Evolutionary conservation across 2,888 invertebrate species (phyloP), one percentile per base, ranked within the genome.

Genomic region (Leptinotarsa haldemani): DNA sequence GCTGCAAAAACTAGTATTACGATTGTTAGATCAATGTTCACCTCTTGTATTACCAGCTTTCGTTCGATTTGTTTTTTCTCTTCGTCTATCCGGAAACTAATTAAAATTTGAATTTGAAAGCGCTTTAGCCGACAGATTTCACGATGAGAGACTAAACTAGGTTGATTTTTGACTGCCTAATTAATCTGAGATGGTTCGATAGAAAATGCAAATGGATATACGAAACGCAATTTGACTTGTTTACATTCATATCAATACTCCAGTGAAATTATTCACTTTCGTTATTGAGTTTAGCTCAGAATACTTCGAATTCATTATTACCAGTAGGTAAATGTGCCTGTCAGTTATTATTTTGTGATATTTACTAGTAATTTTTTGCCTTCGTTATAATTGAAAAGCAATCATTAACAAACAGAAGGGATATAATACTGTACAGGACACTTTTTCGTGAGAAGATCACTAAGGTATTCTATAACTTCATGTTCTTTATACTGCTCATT

Each of bases 91-190:
- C 61, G 61, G 61, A 61, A 40, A 30, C 61, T 61, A 40, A 61
- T 30, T 25, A 61, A 40, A 61, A 61, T 40, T 61, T 40, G 61
- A 61, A 40, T 61, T 61, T 61, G 68, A 56, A 68, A 48, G 53
- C 53, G 30, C 22, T 53, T 22, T 18, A 67, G 56, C 53, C 53
- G 67, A 67, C 53, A 67, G 67, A 67, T 67, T 67, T 53, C 53
- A 22, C 67, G 25, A n/a, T 22, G 40, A 18, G 25, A 61, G 40
- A 25, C 25, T 15, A 68, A 68, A 52, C 68, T 68, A 68, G 68
- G 68, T 68, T 68, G 48, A 56, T 68, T 68, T 68, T 68, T 48
- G 68, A 68, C 68, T 68, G 20, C 68, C 56, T 68, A 68, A 68
- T 68, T 56, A 68, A 56, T 47, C 46, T 56, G 5, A 47, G 40